Evolutionary conservation across 35 echinoderm and acorn worm species (phyloP), one percentile per base, ranked within the genome.

Genomic region (Acanthaster planci): DNA sequence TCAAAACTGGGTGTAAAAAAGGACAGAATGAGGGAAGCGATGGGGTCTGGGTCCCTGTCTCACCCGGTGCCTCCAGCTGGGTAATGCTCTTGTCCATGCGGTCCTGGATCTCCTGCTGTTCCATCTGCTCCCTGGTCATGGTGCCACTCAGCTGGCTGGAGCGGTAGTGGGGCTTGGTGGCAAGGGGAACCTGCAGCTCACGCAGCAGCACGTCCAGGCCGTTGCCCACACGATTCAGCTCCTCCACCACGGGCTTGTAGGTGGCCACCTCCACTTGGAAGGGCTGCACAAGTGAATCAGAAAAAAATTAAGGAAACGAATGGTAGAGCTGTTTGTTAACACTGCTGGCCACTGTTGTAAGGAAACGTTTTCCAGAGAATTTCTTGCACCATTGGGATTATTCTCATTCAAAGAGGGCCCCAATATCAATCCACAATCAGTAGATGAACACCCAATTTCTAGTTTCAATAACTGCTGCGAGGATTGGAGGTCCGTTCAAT

Each of bases 181-280:
- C 76, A 0, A 92, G 87, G 0, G 89, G 92, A 76, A 77, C 80
- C 47, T 85, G 77, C 15, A 94, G 86, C 60, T 93, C 96, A 21
- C 85, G 76, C 22, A 86, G 78, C 5, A 99, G 82, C 19, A 50
- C 75, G 34, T 99, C 96, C 22, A 99, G 85, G 38, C 77, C 76
- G 76, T 90, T 87, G 18, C 96, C 91, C 1, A 82, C 80, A 8
- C 82, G 78, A 40, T 86, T 42, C 21, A 99, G 76, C 0, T 94
- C 92, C 31, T 94, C 96, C 19, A 99, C 86, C 76, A 81, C 86
- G 9, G 96, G 96, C 29, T 93, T 50, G 87, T 91, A 99, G 42
- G 85, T 84, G 5, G 82, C 82, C 17, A 99, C 92, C 27, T 99
- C 92, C 76, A 85, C 72, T 51, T 94, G 85, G 86, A 99, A 94